Conservation (phyloP, 2,113 vertebrate genomes). For the Terrapene triunguis region DNA sequence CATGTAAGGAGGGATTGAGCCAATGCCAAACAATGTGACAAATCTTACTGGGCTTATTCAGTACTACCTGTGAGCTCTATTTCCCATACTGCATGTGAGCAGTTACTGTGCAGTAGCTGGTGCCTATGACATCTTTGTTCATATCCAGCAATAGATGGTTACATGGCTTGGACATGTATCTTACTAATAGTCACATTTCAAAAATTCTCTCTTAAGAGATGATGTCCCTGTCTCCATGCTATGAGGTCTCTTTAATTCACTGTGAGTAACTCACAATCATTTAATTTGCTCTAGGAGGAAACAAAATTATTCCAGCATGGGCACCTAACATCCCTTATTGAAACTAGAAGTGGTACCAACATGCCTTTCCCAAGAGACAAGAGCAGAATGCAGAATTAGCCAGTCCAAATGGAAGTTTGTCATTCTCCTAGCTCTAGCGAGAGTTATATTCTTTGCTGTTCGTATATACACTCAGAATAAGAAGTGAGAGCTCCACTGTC, state of each 20-base stretch:
- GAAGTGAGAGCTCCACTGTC: not conserved
- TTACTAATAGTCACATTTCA: not conserved
- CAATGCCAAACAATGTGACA: no score
- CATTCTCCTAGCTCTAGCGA: not conserved
- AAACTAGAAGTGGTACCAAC: not conserved
- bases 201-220: not conserved
- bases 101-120: not conserved
- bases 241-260: not conserved
- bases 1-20: no score
- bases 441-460: not conserved
- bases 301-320: accelerated
- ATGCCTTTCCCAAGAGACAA: not conserved
- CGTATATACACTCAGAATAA: not conserved
- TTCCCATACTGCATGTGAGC: not conserved
- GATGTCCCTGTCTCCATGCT: not conserved
- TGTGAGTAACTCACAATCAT: not conserved
- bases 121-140: not conserved
- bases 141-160: not conserved
- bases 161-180: not conserved
- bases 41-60: not conserved
- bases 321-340: not conserved
- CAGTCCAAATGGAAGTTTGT: not conserved
- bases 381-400: not conserved
- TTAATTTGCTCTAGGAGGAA: not conserved
- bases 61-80: not conserved